phyloP scores from a whole-genome alignment of 2,797 vertebrate species.

The Carapus acus region DNA sequence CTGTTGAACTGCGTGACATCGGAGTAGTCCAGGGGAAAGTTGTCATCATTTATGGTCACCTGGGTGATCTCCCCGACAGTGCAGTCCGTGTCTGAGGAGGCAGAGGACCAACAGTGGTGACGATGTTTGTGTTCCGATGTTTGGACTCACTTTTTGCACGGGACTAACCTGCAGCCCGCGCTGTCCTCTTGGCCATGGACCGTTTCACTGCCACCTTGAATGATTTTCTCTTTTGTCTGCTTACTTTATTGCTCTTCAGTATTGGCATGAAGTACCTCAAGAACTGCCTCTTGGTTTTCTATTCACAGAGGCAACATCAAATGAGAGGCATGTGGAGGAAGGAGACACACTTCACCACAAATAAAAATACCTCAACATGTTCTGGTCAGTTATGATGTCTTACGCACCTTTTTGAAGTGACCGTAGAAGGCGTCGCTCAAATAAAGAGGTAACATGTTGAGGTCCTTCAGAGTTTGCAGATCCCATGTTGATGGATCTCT shows the following conservation, averaged over 20 bases:
- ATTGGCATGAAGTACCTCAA: conserved; percentile 42
- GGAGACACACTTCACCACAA: conserved; percentile 3
- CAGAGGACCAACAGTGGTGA: background rate
- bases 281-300: conserved; percentile 51
- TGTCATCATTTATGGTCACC: conserved; percentile 45
- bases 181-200: conserved; percentile 9
- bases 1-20: conserved; percentile 58
- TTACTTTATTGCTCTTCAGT: background rate
- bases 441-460: conserved; percentile 61
- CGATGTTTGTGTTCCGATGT: too few species aligned
- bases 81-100: conserved; percentile 45
- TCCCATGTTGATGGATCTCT: conserved; percentile 60
- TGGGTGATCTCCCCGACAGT: conserved; percentile 53
- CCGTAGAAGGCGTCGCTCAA: conserved; percentile 55
- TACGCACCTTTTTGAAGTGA: conserved; percentile 54
- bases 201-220: conserved; percentile 34
- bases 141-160: background rate
- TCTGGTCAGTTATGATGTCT: background rate
- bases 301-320: conserved; percentile 3
- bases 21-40: conserved; percentile 67
- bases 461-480: conserved; percentile 46
- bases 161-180: conserved; percentile 52
- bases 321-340: background rate
- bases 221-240: background rate
- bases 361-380: background rate